Evolutionary conservation across 2,113 vertebrate species (phyloP).

Genomic region (Hiodon tergisus): DNA sequence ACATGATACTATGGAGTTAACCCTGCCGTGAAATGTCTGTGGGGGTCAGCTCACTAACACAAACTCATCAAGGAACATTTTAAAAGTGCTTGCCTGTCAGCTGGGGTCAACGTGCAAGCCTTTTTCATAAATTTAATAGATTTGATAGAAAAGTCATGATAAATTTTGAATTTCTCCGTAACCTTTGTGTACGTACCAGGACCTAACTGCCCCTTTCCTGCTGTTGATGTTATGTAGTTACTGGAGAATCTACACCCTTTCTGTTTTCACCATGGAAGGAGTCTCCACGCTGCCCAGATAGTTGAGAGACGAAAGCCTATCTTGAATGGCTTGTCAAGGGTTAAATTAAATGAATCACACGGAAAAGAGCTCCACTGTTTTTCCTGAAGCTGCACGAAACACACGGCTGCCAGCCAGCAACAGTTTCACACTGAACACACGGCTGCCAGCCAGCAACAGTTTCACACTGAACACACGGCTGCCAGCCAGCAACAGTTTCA

Average conservation of each 20-base stretch:
- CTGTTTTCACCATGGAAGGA: too few relatives aligned
- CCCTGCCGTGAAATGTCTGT: too few relatives aligned
- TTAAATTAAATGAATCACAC: background rate
- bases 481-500: background rate
- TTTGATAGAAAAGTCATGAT: background rate
- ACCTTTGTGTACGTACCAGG: background rate
- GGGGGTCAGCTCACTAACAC: too few relatives aligned
- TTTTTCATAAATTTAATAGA: too few relatives aligned
- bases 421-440: background rate
- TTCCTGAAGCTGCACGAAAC: background rate
- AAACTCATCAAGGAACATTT: too few relatives aligned
- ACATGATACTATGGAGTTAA: background rate
- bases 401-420: background rate
- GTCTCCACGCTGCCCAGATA: too few relatives aligned
- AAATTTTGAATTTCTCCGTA: background rate
- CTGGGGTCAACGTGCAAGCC: too few relatives aligned
- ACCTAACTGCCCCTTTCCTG: background rate
- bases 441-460: background rate
- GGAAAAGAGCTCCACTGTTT: background rate
- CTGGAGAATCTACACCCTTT: too few relatives aligned
- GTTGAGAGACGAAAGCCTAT: background rate
- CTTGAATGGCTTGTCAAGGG: background rate
- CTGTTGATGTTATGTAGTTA: too few relatives aligned
- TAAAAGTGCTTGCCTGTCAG: too few relatives aligned
- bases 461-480: background rate